Evolutionary conservation across 2,888 invertebrate species (phyloP).

Genomic region (Heliconius ethilla): DNA sequence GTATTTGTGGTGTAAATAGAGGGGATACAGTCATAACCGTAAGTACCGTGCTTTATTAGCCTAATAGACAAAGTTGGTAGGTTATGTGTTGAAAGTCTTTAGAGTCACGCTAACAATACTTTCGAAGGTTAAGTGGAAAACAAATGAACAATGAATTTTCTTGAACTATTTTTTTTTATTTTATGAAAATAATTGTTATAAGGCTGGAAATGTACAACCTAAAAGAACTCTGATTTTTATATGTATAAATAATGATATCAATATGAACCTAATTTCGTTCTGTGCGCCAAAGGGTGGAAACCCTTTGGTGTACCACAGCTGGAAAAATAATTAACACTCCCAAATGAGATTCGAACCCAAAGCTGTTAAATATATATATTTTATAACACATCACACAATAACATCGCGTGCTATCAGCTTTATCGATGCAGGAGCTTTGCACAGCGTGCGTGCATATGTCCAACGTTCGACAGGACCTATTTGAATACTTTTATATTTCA

Average conservation of each 20-base stretch:
- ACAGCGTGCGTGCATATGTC: slow-evolving; percentile 23
- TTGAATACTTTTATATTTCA: slow-evolving; percentile 15
- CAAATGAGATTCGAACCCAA: too few relatives aligned
- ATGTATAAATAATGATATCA: too few relatives aligned
- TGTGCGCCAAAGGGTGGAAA: too few relatives aligned
- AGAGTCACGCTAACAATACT: slow-evolving; percentile 4
- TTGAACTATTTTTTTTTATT: neutral
- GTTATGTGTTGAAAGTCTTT: slow-evolving; percentile 3
- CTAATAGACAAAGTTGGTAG: slow-evolving; percentile 5
- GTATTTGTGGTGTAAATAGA: slow-evolving; percentile 39
- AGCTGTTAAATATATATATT: too few relatives aligned
- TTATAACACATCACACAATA: neutral
- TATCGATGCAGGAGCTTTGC: slow-evolving; percentile 20
- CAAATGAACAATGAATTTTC: slow-evolving; percentile 5
- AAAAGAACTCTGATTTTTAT: too few relatives aligned
- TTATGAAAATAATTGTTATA: neutral
- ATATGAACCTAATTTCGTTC: too few relatives aligned
- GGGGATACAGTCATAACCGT: slow-evolving; percentile 37
- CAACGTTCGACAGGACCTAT: slow-evolving; percentile 12
- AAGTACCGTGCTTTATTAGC: slow-evolving; percentile 31
- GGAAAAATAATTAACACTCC: too few relatives aligned
- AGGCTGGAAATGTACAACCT: too few relatives aligned
- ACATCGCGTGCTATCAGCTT: slow-evolving; percentile 29
- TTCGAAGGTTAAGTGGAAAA: slow-evolving; percentile 11
- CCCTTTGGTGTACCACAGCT: too few relatives aligned